Base-by-base conservation (phyloP, 2,797 vertebrate genomes). In the Galaxias olidus region DNA sequence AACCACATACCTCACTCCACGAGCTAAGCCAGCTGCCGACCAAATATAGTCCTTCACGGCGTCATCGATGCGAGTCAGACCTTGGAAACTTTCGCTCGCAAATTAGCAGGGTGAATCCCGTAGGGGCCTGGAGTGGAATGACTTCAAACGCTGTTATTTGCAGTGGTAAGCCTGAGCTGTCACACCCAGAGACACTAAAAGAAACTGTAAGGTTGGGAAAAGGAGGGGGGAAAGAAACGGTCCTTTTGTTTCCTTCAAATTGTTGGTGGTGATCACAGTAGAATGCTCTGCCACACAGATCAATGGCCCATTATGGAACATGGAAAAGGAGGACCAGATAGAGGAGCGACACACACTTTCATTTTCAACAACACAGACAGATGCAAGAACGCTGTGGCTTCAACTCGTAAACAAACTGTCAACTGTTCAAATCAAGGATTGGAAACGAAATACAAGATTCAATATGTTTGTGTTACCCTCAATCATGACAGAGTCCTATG, bases 291-390 rank as follows among this genome's bases (percentile, higher is more conserved):
- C 66, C 63, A 52, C 68, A 66, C 68, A 66, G 76, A 88, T 82
- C 79, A 82, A 81, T 82, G 85, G 76, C 70, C 68, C 76, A 76
- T 83, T 86, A 81, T 71, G 20, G n/a, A 78, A 82, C 75, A 80
- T 50, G 71, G 72, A 82, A 83, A 49, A 56, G 79, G 79, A 68
- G 74, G 78, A 56, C 19, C 58, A 63, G 78, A 20, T 11, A 52
- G 63, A 70, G 61, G 65, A 69, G 65, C 79, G 66, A 54, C 58
- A 78, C 50, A 64, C 52, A 4, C 77, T 81, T 74, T 79, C 56
- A 65, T 63, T 70, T 14, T 15, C 8, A 17, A 59, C 9, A 1
- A 65, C 67, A 78, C 72, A 68, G 70, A 73, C 68, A 15, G 58
- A 7, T 71, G 70, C 75, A 70, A 69, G 73, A 41, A 50, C 57